Conservation (phyloP, 2,797 vertebrate genomes). For the Delichon dasypus region DNA sequence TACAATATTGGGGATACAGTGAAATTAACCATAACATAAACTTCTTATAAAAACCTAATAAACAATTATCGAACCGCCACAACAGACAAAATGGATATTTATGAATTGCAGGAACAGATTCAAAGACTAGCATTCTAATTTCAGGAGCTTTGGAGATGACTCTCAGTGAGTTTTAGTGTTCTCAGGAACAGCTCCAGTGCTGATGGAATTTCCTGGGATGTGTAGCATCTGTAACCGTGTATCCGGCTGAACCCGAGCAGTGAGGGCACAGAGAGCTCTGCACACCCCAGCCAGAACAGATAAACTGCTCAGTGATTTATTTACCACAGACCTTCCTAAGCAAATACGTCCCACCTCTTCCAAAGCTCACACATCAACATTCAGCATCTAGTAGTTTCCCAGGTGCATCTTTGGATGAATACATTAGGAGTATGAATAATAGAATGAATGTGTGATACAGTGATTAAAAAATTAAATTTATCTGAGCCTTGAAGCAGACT, state of each 20-base stretch:
- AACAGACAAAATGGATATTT: background rate
- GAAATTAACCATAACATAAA: no score
- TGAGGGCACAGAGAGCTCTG: background rate
- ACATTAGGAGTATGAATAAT: background rate
- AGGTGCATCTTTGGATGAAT: background rate
- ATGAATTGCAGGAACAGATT: background rate
- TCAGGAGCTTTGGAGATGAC: background rate
- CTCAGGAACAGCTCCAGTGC: background rate
- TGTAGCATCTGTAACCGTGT: background rate
- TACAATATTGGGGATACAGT: no score
- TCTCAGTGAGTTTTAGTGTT: background rate
- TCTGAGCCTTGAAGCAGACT: conserved; percentile 10
- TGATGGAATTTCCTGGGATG: background rate
- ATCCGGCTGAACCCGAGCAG: background rate
- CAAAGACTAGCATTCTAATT: background rate
- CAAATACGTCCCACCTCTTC: background rate
- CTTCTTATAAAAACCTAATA: no score
- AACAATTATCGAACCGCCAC: no score
- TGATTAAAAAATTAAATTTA: conserved; percentile 56
- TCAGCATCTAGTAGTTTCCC: background rate
- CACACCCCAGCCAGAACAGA: background rate
- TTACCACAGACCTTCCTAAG: background rate
- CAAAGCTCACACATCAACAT: background rate
- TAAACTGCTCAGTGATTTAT: background rate
- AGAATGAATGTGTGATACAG: background rate